Evolutionary conservation across 2,113 vertebrate genomes (phyloP), one percentile per base, ranked within the genome.

Genomic region (Ptilonorhynchus violaceus): DNA sequence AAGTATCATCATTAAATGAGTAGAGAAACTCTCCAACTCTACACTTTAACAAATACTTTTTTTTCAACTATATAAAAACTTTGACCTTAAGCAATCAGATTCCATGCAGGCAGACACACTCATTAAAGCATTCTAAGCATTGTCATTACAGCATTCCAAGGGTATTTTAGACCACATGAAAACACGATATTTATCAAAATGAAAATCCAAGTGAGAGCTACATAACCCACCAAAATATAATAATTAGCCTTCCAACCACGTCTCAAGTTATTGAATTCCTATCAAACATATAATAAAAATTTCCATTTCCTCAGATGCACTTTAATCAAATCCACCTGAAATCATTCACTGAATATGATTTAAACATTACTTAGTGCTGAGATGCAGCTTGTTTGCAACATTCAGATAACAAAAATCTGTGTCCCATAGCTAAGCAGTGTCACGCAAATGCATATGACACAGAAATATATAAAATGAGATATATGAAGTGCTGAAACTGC

Each of bases 241-340:
- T 64, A 89, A 91, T 24, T 30, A 72, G 31, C 12, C 76, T 75
- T 91, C 59, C 52, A 63, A 77, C 14, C 58, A 81, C 0, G 0
- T 30, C 37, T 80, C 60, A 72, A 53, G 44, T 52, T 93, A 91
- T 7, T 88, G 68, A 86, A 70, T 60, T 81, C 17, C 44, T 81
- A 92, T 56, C 35, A 80, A 91, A 83, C 11, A 52, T 73, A n/a
- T 25, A 73, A 46, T 21, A 92, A 94, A 67, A 77, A 74, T 63
- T 52, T 53, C 35, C 28, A 27, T 85, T 85, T 89, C 50, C 64
- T 79, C 92, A 67, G 52, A 74, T 44, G 31, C 10, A 56, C 31
- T 87, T 66, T 68, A 95, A 92, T 52, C 30, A 96, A 92, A 89
- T 46, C 41, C 62, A 93, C 44, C 55, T 72, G 56, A 93, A 93